Percentiles rank a stretch among this genome's conserved stretches.
Conservation (phyloP, 2,797 vertebrate species). For the Sebastes taczanowskii region DNA sequence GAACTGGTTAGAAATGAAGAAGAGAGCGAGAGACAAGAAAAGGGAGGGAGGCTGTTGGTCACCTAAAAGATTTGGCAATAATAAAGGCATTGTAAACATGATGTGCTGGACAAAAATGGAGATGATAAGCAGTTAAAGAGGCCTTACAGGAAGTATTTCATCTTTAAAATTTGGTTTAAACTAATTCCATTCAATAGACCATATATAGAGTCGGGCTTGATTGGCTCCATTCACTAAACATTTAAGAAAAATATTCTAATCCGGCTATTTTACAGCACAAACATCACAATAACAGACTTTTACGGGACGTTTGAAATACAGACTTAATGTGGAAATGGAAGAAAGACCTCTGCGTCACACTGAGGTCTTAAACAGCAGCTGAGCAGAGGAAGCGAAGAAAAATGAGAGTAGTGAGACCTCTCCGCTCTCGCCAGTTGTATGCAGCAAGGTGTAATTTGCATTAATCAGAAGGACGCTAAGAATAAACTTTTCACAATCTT, state of each 20-base stretch:
- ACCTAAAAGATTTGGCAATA: neutral
- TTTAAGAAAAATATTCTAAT: neutral
- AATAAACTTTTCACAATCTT: slow-evolving; percentile 72
- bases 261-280: neutral
- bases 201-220: neutral
- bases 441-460: slow-evolving; percentile 73
- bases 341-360: neutral
- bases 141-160: neutral
- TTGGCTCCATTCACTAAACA: neutral
- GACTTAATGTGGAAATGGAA: slow-evolving; percentile 11
- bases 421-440: slow-evolving; percentile 40
- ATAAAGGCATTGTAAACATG: slow-evolving; percentile 8
- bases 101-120: slow-evolving; percentile 9
- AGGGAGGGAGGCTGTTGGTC: neutral
- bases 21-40: neutral
- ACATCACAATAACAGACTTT: neutral
- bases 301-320: neutral
- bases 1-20: slow-evolving; percentile 19
- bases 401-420: neutral
- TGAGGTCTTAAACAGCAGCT: slow-evolving; percentile 20
- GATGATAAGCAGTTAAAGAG: neutral
- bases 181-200: neutral
- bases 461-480: slow-evolving; percentile 68
- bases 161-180: neutral
- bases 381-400: slow-evolving; percentile 15